Conservation (phyloP, 2,797 vertebrate species). For the Rhinatrema bivittatum region DNA sequence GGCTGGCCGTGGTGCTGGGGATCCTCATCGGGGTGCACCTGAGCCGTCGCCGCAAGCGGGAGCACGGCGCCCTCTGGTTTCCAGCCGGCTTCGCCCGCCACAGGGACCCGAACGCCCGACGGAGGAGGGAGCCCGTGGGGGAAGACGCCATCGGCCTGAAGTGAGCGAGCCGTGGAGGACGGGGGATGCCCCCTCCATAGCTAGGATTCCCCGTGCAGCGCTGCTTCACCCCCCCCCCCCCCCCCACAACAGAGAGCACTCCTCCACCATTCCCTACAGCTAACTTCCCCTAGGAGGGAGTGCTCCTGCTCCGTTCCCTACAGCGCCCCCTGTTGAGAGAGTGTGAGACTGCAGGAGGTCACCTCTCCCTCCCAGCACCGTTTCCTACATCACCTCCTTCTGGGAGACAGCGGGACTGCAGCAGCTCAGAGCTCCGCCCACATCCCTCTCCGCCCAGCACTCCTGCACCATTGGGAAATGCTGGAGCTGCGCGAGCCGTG, state of each 20-base stretch:
- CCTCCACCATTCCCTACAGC: no score
- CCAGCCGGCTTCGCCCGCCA: conserved; percentile 40
- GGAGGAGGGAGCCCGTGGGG: conserved; percentile 74
- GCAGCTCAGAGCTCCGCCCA: no score
- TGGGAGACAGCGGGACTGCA: no score
- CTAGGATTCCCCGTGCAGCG: no score
- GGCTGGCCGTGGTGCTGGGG: conserved; percentile 49
- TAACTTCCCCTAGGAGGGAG: neutral
- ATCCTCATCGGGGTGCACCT: conserved; percentile 56
- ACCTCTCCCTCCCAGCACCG: no score
- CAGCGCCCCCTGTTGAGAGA: neutral
- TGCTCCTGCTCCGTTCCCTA: no score
- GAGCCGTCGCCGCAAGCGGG: conserved; percentile 40
- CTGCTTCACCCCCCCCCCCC: neutral
- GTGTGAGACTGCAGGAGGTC: no score
- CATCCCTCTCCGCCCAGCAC: no score
- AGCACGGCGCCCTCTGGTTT: conserved; percentile 48
- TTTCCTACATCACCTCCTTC: no score
- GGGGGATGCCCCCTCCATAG: neutral
- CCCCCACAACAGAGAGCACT: no score
- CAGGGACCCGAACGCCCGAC: conserved; percentile 52
- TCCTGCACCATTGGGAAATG: no score
- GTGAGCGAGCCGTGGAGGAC: conserved; percentile 54
- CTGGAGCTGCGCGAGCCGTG: no score
- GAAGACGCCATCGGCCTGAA: conserved; percentile 78